Evolutionary conservation across 2,797 vertebrate genomes (phyloP), one percentile per base, ranked within the genome.

Genomic region (Bufotes viridis): DNA sequence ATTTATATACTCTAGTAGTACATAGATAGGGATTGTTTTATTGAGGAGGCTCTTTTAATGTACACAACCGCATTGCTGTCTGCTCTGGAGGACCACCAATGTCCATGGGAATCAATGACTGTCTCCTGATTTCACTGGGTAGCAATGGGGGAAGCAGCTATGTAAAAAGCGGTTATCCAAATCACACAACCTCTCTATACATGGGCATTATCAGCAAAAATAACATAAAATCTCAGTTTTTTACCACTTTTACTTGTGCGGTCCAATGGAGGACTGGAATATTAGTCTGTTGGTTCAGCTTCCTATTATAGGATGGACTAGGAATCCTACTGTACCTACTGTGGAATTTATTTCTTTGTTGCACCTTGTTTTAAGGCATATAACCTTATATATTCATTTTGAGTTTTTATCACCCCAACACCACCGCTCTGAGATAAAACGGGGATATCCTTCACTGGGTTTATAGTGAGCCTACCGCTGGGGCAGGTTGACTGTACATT

Each of bases 151-250:
- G 14, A 57, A 57, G 11, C 55, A 2, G 55, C 55, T 57, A 57
- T 57, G 12, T 17, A 18, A 60, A 60, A 60, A 55, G 53, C 12
- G 13, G 65, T 69, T 14, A 69, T 26, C 69, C 26, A 15, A 17
- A 70, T 14, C 29, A 34, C 26, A 24, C 69, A 70, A 18, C 7
- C 10, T 67, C 34, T 9, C n/a, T 74, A 14, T 14, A 58, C 12
- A 29, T 29, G 82, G 82, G 69, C 82, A 84, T 84, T 84, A 84
- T 42, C 42, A 18, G 7, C 24, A 58, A 13, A 26, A 79, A 58
- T 8, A 18, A 6, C 51, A 2, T 24, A 17, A 53, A 76, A 58
- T 58, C n/a, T 29, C 3, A 58, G 55, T 60, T n/a, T n/a, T 55
- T 2, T 34, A 4, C 17, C 7, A 29, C 6, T 20, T 20, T 22